Percentiles rank a stretch among this genome's conserved stretches.
phyloP scores from a whole-genome alignment of 2,113 vertebrate genomes.

The Nyctibius bracteatus region DNA sequence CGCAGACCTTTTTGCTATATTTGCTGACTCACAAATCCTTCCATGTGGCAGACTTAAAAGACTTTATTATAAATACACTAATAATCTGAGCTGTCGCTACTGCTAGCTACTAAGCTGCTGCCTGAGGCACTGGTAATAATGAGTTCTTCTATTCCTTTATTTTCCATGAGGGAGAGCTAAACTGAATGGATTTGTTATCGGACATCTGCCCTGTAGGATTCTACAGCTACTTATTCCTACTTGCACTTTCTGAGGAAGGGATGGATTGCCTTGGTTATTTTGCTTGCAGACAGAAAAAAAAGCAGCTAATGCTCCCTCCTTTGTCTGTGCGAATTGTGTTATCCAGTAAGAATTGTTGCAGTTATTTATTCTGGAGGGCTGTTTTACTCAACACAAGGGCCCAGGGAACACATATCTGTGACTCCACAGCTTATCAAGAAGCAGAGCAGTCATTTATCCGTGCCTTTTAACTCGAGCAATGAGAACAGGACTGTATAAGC shows the following conservation, averaged over 20 bases:
- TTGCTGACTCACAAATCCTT: constrained; percentile 62
- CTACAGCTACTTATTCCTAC: not conserved
- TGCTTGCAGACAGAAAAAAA: not conserved
- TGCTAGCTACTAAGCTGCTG: constrained; percentile 23
- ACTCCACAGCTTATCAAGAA: not conserved
- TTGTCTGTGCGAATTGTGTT: not conserved
- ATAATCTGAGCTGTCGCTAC: constrained; percentile 42
- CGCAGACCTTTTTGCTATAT: not conserved
- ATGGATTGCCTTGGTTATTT: not conserved
- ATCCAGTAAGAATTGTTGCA: not conserved
- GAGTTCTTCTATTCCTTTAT: not conserved
- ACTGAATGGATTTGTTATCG: not conserved
- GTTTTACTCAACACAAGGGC: not conserved
- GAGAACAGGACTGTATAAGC: not conserved
- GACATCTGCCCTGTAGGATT: not conserved
- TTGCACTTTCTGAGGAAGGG: not conserved
- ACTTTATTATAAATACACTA: constrained; percentile 58
- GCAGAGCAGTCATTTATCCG: not conserved
- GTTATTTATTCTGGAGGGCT: not conserved
- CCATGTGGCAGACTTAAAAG: constrained; percentile 39
- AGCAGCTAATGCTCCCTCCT: not conserved
- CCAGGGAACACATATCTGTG: not conserved
- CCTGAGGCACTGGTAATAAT: not conserved
- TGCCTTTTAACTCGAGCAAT: not conserved
- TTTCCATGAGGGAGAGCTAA: constrained; percentile 9